Base-by-base conservation (phyloP, 2,797 vertebrate genomes). In the Alfaro cultratus region DNA sequence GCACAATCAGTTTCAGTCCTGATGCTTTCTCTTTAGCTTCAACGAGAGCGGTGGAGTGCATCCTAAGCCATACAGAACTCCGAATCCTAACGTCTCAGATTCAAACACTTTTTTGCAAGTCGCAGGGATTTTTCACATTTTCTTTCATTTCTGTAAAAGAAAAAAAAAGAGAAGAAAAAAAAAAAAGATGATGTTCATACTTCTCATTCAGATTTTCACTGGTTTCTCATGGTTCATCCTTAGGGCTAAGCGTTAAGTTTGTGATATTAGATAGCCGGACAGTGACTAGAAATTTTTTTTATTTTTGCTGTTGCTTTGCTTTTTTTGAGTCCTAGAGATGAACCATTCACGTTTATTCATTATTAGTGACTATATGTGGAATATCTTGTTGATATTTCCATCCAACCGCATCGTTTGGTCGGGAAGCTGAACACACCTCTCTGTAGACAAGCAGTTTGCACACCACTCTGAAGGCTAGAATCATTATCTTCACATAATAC, bases 401-500 rank as follows among this genome's bases (percentile, higher is more conserved):
- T 86, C 81, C 16, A 70, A 36, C 62, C 84, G 84, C 84, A 82
- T 91, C 75, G 83, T 73, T 84, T 90, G 79, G 75, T 74, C 83
- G 83, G 73, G 80, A 88, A 83, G 85, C 91, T 88, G 88, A 85
- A 90, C 77, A 77, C 81, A 85, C 73, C 83, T 91, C 82, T 84
- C 85, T 85, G 78, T 91, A 88, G 84, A 88, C 72, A 81, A 92
- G 89, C 89, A 80, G 87, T 92, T 92, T 93, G 92, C 93, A 92
- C 87, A 78, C 80, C 90, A 89, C 83, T 72, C 76, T 86, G 83
- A 78, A 85, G 64, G 83, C 81, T 90, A 78, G 87, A 88, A 85
- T 83, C 85, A 83, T 86, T 86, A 79, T 91, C 84, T 75, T 83
- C 82, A 91, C 91, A 92, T 94, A 92, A 90, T 94, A 94, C 89